Evolutionary conservation across 2,888 invertebrate species (phyloP).

Genomic region (Ennomos erosarius): DNA sequence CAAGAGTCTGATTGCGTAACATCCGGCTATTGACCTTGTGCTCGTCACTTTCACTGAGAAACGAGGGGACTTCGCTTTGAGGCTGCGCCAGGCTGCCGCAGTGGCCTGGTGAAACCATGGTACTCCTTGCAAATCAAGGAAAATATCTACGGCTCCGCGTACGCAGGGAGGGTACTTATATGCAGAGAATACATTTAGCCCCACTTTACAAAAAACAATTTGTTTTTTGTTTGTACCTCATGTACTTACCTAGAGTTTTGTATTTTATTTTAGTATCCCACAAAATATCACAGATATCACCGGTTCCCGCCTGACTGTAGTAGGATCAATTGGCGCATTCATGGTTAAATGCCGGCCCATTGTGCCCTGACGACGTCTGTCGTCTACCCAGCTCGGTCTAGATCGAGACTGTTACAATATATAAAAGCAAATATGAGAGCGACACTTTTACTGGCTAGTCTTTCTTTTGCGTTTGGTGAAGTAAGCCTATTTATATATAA

Average conservation of each 20-base stretch:
- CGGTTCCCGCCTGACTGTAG: conserved; percentile 9
- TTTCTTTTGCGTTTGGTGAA: too few species aligned
- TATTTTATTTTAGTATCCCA: background rate
- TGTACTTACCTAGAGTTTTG: too few species aligned
- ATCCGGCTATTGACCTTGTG: conserved; percentile 40
- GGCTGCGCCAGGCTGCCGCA: background rate
- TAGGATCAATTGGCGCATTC: conserved; percentile 22
- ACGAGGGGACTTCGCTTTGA: background rate
- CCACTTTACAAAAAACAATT: too few species aligned
- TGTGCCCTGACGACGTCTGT: too few species aligned
- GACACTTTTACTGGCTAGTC: too few species aligned
- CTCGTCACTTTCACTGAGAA: conserved; percentile 34
- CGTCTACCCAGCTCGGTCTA: conserved; percentile 7
- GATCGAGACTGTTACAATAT: conserved; percentile 2
- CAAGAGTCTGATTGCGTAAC: conserved; percentile 35
- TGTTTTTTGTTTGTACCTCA: too few species aligned
- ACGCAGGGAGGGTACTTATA: too few species aligned
- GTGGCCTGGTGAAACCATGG: background rate
- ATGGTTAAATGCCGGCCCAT: conserved; percentile 9
- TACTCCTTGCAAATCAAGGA: background rate
- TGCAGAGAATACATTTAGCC: too few species aligned
- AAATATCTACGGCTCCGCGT: too few species aligned
- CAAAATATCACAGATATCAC: background rate
- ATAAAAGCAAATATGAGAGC: background rate
- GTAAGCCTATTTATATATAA: too few species aligned